Evolutionary conservation across 1,140 invertebrate species (phyloP).

Genomic region (Wasmannia auropunctata): DNA sequence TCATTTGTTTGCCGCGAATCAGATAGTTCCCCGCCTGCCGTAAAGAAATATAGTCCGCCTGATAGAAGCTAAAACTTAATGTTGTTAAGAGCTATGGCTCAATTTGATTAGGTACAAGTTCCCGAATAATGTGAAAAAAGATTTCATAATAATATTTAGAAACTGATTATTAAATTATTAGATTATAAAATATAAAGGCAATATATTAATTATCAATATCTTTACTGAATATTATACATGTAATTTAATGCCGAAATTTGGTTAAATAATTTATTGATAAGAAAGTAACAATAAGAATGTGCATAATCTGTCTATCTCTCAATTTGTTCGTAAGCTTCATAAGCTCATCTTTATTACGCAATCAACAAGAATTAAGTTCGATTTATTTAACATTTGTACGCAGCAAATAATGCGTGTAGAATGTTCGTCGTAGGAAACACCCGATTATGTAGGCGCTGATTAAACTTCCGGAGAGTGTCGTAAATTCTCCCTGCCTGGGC

Average conservation of each 20-base stretch:
- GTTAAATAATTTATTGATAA: background rate
- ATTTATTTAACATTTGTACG: conserved; percentile 39
- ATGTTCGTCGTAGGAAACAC: background rate
- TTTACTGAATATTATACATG: background rate
- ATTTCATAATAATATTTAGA: background rate
- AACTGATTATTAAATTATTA: background rate
- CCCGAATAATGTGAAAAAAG: background rate
- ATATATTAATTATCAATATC: background rate
- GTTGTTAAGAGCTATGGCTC: too few species aligned
- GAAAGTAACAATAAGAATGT: background rate
- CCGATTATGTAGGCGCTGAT: conserved; percentile 22
- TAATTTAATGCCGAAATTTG: background rate
- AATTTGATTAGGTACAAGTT: background rate
- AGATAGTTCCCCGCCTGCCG: background rate
- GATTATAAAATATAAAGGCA: background rate
- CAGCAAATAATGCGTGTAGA: background rate
- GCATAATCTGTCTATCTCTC: background rate
- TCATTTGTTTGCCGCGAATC: background rate
- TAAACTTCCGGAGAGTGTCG: conserved; percentile 69
- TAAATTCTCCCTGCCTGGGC: conserved; percentile 73
- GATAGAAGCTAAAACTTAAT: background rate
- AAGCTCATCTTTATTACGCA: background rate
- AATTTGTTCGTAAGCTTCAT: background rate
- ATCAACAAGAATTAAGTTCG: conserved; percentile 35
- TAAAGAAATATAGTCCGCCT: background rate